These are phyloP conservation scores for Manis pentadactyla DNA, from an alignment of 2,797 vertebrate genomes.

Conservation along the genomic window DNA sequence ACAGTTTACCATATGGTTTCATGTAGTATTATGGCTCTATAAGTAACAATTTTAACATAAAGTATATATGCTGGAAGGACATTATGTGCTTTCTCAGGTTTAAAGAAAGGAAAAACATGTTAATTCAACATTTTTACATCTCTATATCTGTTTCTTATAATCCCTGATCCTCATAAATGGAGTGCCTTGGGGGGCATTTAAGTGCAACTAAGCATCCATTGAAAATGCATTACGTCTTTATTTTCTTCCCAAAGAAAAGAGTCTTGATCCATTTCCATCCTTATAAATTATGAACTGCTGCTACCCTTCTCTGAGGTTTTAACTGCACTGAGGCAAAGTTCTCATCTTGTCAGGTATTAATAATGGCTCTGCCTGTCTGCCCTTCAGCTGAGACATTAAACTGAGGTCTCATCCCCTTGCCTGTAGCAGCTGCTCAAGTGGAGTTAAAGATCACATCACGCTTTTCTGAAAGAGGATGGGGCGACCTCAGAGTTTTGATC, in stretches of 20 bases:
- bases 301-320: slow-evolving; percentile 52
- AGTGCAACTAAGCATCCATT: slow-evolving; percentile 13
- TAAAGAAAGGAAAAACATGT: slow-evolving; percentile 42
- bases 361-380: slow-evolving; percentile 62
- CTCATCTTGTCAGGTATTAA: slow-evolving; percentile 74
- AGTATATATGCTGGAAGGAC: slow-evolving; percentile 52
- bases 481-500: slow-evolving; percentile 61
- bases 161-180: slow-evolving; percentile 49
- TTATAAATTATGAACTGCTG: slow-evolving; percentile 76
- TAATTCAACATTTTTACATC: slow-evolving; percentile 57
- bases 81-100: slow-evolving; percentile 39
- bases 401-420: slow-evolving; percentile 44
- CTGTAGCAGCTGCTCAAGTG: slow-evolving; percentile 50
- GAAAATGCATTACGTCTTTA: slow-evolving; percentile 71
- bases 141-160: slow-evolving; percentile 29
- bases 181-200: slow-evolving; percentile 26
- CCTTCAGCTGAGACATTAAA: slow-evolving; percentile 73
- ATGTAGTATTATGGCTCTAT: slow-evolving; percentile 13
- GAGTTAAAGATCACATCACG: slow-evolving; percentile 43
- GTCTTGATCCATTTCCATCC: slow-evolving; percentile 51
- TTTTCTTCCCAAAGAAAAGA: slow-evolving; percentile 68
- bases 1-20: slow-evolving; percentile 71
- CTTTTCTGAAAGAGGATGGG: slow-evolving; percentile 34
- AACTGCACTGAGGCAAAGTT: slow-evolving; percentile 65
- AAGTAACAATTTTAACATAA: slow-evolving; percentile 69